Evolutionary conservation across 2,797 vertebrate species (phyloP).

Genomic region (Xenopus petersii): DNA sequence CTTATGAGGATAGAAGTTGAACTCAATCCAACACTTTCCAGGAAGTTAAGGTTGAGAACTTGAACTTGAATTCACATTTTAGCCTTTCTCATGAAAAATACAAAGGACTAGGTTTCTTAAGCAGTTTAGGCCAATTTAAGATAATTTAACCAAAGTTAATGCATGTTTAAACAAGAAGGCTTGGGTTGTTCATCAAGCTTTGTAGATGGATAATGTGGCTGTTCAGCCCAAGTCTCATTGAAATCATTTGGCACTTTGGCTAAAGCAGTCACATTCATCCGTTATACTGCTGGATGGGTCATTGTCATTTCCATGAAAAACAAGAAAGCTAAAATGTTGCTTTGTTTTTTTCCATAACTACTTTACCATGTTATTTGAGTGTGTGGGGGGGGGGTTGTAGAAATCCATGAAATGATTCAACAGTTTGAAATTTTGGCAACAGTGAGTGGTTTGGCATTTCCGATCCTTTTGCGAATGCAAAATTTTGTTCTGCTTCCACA

Average conservation of each 20-base stretch:
- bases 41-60: conserved; percentile 8
- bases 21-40: conserved; percentile 45
- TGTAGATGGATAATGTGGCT: conserved; percentile 23
- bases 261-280: conserved; percentile 28
- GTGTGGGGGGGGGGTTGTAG: no score
- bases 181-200: conserved; percentile 35
- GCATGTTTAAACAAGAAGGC: conserved; percentile 40
- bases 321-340: not conserved
- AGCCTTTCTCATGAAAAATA: conserved; percentile 45
- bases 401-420: no score
- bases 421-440: no score
- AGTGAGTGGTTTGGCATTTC: not conserved
- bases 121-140: conserved; percentile 29
- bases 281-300: conserved; percentile 20
- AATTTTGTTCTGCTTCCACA: no score
- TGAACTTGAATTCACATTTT: conserved; percentile 34
- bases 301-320: conserved; percentile 7
- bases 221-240: conserved; percentile 29
- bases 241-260: conserved; percentile 10
- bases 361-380: no score
- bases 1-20: conserved; percentile 10
- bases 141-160: conserved; percentile 41
- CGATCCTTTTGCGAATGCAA: not conserved
- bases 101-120: conserved; percentile 36
- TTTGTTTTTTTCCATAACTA: not conserved